Percentiles rank a stretch among this genome's conserved stretches.
Conservation (phyloP, 2,797 vertebrate genomes). For the Enoplosus armatus region DNA sequence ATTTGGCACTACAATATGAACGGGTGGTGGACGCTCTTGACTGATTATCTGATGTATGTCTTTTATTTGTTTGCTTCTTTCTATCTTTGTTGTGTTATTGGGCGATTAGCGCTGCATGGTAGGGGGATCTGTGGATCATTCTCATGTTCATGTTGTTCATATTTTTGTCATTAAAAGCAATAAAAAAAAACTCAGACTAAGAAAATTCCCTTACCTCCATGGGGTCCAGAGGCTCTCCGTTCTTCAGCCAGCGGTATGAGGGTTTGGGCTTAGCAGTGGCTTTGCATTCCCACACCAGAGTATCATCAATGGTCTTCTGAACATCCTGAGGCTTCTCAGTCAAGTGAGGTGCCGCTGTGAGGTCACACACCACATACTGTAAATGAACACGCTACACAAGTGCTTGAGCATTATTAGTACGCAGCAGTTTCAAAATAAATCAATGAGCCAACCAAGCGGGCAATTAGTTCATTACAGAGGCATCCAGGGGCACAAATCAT, state of each 20-base stretch:
- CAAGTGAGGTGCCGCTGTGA: slow-evolving; percentile 91
- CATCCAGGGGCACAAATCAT: slow-evolving; percentile 72
- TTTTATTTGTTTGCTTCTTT: not conserved
- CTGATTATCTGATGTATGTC: not conserved
- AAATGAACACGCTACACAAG: slow-evolving; percentile 43
- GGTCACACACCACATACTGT: slow-evolving; percentile 52
- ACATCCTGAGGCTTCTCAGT: slow-evolving; percentile 90
- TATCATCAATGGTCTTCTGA: slow-evolving; percentile 91
- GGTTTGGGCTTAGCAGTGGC: slow-evolving; percentile 94
- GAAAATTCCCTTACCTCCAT: slow-evolving; percentile 82
- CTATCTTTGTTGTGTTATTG: not conserved
- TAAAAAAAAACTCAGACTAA: not conserved
- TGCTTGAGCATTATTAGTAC: slow-evolving; percentile 42
- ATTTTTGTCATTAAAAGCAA: not conserved
- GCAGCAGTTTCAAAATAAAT: slow-evolving; percentile 68
- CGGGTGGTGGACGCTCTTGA: not conserved
- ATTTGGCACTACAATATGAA: slow-evolving; percentile 7
- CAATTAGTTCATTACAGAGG: slow-evolving; percentile 76
- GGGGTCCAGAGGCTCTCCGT: slow-evolving; percentile 89
- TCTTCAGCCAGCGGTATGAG: slow-evolving; percentile 94
- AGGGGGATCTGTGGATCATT: not conserved
- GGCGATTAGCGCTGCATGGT: not conserved
- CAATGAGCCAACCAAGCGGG: slow-evolving; percentile 68
- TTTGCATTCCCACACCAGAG: slow-evolving; percentile 92
- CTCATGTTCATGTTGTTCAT: not conserved